Evolutionary conservation across 2,888 invertebrate genomes (phyloP).

Genomic region (Muschampia plurimacula): DNA sequence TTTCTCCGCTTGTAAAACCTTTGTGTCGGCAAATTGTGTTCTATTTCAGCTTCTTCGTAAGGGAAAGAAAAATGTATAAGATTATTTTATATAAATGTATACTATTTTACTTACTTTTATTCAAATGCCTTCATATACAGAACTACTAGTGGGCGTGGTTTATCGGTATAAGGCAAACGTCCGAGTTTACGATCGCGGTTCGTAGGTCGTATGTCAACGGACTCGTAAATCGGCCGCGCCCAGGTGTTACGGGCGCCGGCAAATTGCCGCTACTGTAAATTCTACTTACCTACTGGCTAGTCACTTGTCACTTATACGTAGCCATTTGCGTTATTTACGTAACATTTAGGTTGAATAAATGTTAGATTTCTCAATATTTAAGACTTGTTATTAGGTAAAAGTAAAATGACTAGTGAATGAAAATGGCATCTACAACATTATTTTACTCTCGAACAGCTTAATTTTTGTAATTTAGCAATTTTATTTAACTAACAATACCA

Average conservation of each 20-base stretch:
- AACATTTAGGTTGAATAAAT: constrained; percentile 2
- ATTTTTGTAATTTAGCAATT: neutral
- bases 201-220: constrained; percentile 52
- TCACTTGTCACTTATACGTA: constrained; percentile 21
- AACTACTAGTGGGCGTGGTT: neutral
- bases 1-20: constrained; percentile 20
- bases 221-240: constrained; percentile 61
- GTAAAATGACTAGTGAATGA: neutral
- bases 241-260: constrained; percentile 57
- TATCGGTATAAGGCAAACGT: constrained; percentile 29
- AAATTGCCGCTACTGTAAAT: constrained; percentile 50
- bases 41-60: neutral
- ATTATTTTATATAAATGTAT: neutral
- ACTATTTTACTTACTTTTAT: neutral
- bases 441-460: no score
- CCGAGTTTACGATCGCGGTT: constrained; percentile 46
- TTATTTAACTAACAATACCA: neutral
- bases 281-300: constrained; percentile 29
- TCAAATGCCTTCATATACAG: neutral
- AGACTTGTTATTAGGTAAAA: neutral
- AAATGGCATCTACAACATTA: no score
- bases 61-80: neutral
- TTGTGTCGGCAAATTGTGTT: constrained; percentile 8
- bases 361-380: neutral
- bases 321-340: constrained; percentile 17